Percentiles rank a stretch among this genome's conserved stretches.
Evolutionary conservation across 2,113 vertebrate genomes (phyloP).

Genomic region (Phrynocephalus versicolor): DNA sequence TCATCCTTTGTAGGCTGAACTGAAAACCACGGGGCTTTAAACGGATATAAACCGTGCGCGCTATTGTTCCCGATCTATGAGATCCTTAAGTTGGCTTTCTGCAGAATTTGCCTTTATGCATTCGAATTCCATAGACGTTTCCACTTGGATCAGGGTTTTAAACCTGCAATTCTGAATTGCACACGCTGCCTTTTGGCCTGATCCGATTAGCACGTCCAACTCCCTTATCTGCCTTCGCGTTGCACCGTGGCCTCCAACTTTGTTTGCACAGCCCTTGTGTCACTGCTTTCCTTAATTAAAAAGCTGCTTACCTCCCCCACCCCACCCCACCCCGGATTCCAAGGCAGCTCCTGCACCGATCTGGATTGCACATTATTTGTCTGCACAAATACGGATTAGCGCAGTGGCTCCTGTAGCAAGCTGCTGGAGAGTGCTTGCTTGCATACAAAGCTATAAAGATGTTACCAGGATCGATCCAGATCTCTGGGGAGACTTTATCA

Average conservation of each 20-base stretch:
- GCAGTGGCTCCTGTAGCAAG: not conserved
- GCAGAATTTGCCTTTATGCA: not conserved
- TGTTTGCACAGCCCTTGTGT: not conserved
- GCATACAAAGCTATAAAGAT: conserved; percentile 65
- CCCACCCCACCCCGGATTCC: not conserved
- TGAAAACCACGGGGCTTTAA: not conserved
- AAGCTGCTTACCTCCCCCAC: not conserved
- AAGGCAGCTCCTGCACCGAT: not conserved
- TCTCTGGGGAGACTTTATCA: conserved; percentile 90
- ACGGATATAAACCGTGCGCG: too few species aligned
- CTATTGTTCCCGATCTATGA: not conserved
- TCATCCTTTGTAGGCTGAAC: too few species aligned
- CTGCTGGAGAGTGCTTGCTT: not conserved
- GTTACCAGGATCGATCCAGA: conserved; percentile 95
- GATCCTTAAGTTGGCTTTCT: not conserved
- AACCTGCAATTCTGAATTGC: not conserved
- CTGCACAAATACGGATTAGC: not conserved
- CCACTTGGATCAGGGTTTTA: not conserved
- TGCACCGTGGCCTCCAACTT: not conserved
- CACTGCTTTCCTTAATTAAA: too few species aligned
- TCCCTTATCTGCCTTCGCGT: too few species aligned
- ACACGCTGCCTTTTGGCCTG: too few species aligned
- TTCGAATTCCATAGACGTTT: too few species aligned
- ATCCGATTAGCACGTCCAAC: not conserved
- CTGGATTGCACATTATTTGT: not conserved